Evolutionary conservation across 2,113 vertebrate genomes (phyloP).

Genomic region (Mastomys natalensis): DNA sequence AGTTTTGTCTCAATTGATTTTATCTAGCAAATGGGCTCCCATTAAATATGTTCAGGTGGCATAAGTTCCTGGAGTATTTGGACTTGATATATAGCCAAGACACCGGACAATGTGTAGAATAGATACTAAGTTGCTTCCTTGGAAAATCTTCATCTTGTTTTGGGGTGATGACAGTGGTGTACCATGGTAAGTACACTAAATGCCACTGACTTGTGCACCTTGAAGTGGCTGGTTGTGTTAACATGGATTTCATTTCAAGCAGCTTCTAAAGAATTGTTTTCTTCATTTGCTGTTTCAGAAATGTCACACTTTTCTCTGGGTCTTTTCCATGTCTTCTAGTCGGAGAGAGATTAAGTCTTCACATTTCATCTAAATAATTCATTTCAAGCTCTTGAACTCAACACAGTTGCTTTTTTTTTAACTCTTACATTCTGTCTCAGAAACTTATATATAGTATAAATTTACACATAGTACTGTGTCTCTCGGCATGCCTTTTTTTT

Average conservation of each 20-base stretch:
- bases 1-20: constrained; percentile 79
- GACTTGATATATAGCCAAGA: constrained; percentile 66
- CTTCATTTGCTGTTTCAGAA: neutral
- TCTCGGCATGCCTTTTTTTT: neutral
- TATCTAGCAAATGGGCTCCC: constrained; percentile 74
- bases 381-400: neutral
- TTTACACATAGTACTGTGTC: neutral
- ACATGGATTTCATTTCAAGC: neutral
- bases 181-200: neutral
- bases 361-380: neutral
- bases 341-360: neutral
- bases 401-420: neutral
- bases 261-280: neutral
- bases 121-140: neutral
- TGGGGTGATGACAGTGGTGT: neutral
- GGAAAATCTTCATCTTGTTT: neutral
- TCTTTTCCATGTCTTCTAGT: neutral
- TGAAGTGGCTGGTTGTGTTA: neutral
- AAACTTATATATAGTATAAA: neutral
- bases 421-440: neutral
- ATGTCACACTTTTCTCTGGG: neutral
- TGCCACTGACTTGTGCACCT: neutral
- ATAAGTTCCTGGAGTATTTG: constrained; percentile 67
- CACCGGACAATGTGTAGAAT: neutral
- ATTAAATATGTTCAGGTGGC: constrained; percentile 73